A percentile compares a stretch with the other conserved stretches of the same genome.
Conservation (phyloP, 2,888 invertebrate genomes). For the Ischnura elegans region DNA sequence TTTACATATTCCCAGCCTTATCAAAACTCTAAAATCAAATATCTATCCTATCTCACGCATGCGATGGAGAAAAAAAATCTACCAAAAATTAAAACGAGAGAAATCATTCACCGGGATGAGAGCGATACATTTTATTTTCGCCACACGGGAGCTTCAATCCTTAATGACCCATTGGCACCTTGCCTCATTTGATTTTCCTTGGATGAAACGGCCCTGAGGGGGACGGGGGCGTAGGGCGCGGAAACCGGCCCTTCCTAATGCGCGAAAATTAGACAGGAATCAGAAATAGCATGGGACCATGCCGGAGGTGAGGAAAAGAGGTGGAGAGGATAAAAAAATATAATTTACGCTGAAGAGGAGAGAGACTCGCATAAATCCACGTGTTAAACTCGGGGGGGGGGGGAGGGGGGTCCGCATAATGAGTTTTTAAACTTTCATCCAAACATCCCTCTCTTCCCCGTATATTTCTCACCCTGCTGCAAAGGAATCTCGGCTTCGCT, state of each 20-base stretch:
- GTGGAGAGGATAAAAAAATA: neutral
- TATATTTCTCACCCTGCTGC: neutral
- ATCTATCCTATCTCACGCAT: no score
- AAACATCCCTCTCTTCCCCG: neutral
- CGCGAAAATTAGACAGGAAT: conserved; percentile 31
- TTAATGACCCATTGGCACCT: conserved; percentile 15
- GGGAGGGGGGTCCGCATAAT: conserved; percentile 42
- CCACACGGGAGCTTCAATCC: neutral
- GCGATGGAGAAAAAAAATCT: no score
- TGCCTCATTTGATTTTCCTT: conserved; percentile 6
- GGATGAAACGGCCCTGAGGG: neutral
- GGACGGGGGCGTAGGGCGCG: neutral
- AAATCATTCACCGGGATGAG: no score
- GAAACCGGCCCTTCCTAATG: neutral
- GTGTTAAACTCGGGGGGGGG: neutral
- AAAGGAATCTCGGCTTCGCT: conserved; percentile 30
- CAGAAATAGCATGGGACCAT: no score
- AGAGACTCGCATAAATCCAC: conserved; percentile 19
- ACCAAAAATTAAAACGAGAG: neutral
- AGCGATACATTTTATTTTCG: neutral
- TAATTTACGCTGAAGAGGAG: neutral
- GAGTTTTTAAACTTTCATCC: conserved; percentile 63
- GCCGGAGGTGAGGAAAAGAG: neutral
- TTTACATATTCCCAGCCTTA: no score
- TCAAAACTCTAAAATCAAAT: no score